Evolutionary conservation across 2,888 invertebrate genomes (phyloP).

Genomic region (Timema podura): DNA sequence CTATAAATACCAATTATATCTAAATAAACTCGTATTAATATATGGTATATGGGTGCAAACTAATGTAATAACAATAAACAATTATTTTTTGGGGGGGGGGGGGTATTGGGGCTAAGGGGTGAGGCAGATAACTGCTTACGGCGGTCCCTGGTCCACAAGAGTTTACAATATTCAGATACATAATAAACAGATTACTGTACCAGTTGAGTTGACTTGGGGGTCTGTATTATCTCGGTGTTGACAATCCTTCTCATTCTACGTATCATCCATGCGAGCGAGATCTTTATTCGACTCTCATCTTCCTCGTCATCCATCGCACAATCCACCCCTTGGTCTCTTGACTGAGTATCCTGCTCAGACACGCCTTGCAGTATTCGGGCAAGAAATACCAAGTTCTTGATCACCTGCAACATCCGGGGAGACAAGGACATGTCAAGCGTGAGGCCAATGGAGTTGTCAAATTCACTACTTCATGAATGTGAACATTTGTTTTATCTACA

Average conservation of each 20-base stretch:
- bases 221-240: constrained; percentile 72
- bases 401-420: constrained; percentile 46
- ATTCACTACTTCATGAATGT: neutral
- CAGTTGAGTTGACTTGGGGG: constrained; percentile 62
- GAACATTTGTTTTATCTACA: neutral
- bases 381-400: constrained; percentile 65
- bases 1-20: too few species aligned
- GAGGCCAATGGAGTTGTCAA: too few species aligned
- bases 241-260: constrained; percentile 70
- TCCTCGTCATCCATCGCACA: constrained; percentile 35
- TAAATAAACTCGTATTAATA: too few species aligned
- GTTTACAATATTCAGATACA: neutral
- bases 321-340: neutral
- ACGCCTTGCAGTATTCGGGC: constrained; percentile 61
- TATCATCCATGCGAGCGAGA: constrained; percentile 70
- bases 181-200: constrained; percentile 46
- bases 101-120: too few species aligned
- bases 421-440: neutral
- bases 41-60: too few species aligned
- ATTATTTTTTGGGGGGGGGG: too few species aligned
- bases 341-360: too few species aligned
- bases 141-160: too few species aligned
- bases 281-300: constrained; percentile 38
- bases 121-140: too few species aligned
- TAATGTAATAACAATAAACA: too few species aligned